A percentile compares a stretch with the other conserved stretches of the same genome.
Conservation (phyloP, 2,888 invertebrate species). For the Campoplex nolae region DNA sequence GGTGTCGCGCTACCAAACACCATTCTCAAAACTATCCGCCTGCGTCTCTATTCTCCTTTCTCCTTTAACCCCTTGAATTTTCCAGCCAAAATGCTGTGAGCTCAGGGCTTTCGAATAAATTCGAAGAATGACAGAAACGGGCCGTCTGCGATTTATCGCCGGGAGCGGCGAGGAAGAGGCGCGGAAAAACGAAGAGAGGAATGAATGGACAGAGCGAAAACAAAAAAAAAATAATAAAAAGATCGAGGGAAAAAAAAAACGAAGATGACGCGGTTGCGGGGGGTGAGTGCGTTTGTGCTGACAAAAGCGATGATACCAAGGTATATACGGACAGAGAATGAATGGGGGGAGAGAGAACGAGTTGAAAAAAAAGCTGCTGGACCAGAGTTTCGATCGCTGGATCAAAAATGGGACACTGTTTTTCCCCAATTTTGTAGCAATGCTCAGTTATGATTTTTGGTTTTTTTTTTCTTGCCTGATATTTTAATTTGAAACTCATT, state of each 20-base stretch:
- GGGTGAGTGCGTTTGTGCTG: not conserved
- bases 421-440: slow-evolving; percentile 2
- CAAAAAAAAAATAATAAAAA: slow-evolving; percentile 26
- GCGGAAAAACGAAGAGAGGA: slow-evolving; percentile 36
- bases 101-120: slow-evolving; percentile 50
- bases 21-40: slow-evolving; percentile 6
- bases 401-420: too few relatives aligned
- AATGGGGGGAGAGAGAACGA: not conserved
- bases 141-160: slow-evolving; percentile 58
- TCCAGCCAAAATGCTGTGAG: slow-evolving; percentile 15
- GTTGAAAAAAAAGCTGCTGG: not conserved
- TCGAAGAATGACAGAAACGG: slow-evolving; percentile 62
- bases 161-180: not conserved
- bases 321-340: not conserved
- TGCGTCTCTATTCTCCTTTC: not conserved
- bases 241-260: not conserved
- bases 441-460: not conserved
- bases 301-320: slow-evolving; percentile 7
- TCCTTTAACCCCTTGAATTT: not conserved
- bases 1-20: slow-evolving; percentile 13
- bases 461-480: not conserved
- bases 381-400: not conserved
- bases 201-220: slow-evolving; percentile 25
- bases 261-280: slow-evolving; percentile 1
- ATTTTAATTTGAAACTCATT: not conserved